Evolutionary conservation across 2,888 invertebrate species (phyloP).

Genomic region (Operophtera brumata): DNA sequence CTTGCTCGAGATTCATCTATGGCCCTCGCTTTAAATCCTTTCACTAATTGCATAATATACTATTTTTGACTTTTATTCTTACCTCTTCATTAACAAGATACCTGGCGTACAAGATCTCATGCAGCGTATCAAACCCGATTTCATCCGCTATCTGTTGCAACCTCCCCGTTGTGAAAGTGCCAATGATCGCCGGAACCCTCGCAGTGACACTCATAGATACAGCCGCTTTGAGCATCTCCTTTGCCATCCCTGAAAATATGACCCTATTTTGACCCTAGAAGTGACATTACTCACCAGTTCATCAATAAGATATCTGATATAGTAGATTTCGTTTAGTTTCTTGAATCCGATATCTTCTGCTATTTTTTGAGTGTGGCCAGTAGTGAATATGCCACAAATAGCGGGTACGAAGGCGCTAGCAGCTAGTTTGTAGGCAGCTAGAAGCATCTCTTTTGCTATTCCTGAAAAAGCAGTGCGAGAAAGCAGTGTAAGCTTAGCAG

Average conservation of each 20-base stretch:
- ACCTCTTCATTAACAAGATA: conserved; percentile 25
- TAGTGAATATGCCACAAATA: conserved; percentile 62
- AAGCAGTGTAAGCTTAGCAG: background rate
- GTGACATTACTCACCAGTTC: conserved; percentile 49
- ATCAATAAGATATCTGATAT: conserved; percentile 60
- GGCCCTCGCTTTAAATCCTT: no score
- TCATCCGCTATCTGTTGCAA: conserved; percentile 45
- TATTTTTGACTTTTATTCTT: no score
- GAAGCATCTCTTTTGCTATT: conserved; percentile 63
- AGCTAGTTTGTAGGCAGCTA: conserved; percentile 57
- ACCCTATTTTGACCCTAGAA: background rate
- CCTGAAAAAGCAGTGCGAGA: conserved; percentile 45
- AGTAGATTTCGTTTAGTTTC: conserved; percentile 64
- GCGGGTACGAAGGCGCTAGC: conserved; percentile 63
- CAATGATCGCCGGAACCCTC: conserved; percentile 47
- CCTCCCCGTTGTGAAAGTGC: conserved; percentile 50
- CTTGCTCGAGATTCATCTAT: no score
- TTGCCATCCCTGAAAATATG: conserved; percentile 36
- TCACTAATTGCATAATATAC: no score
- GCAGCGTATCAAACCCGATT: conserved; percentile 19
- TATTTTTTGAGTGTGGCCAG: conserved; percentile 53
- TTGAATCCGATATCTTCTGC: conserved; percentile 60
- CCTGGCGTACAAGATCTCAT: conserved; percentile 26
- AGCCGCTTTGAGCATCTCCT: conserved; percentile 52
- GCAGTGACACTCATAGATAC: conserved; percentile 45